Base-by-base conservation (phyloP, 2,888 invertebrate genomes). In the Pyrgus malvae region DNA sequence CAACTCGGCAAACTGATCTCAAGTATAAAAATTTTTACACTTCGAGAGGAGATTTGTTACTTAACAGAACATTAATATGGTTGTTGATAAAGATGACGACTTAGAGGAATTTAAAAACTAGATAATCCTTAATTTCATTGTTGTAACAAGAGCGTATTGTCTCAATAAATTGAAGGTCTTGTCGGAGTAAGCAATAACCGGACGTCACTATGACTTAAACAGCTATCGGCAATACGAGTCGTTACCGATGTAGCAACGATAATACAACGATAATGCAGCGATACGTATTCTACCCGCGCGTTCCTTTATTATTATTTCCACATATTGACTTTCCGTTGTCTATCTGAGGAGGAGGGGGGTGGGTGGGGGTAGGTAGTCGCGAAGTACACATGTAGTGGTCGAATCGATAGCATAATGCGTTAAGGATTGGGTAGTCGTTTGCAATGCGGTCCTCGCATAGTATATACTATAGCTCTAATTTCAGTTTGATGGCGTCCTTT, bases 241-340 rank as follows among this genome's bases (percentile, higher is more conserved):
- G 68, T 67, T 67, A 67, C 66, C 70, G 70, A 70, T 74, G 73
- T 73, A 66, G 63, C 67, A 61, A 53, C 73, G 77, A 78, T 79
- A 77, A 76, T 67, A 72, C 65, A 64, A 68, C 78, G 76, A 80
- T 87, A 86, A 87, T 83, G 67, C 62, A 59, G 55, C 78, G 68
- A 79, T 90, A 77, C 78, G 80, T 89, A 89, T 89, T 84, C 84
- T 76, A 74, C 63, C 56, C 68, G 78, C 80, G 78, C 73, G 66
- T 71, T 70, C 78, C 82, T 85, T 85, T 89, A 87, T 86, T 85
- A 86, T 90, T 85, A 86, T 88, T 82, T 83, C 87, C 86, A 80
- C 89, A 88, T 89, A 89, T 87, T 84, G 86, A 86, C 82, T 83
- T 80, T 77, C 76, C 82, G 76, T 76, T 81, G 83, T 80, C 82